Percentiles rank a stretch among this genome's conserved stretches.
Evolutionary conservation across 2,113 vertebrate genomes (phyloP).

Genomic region (Planiliza haematocheilus): DNA sequence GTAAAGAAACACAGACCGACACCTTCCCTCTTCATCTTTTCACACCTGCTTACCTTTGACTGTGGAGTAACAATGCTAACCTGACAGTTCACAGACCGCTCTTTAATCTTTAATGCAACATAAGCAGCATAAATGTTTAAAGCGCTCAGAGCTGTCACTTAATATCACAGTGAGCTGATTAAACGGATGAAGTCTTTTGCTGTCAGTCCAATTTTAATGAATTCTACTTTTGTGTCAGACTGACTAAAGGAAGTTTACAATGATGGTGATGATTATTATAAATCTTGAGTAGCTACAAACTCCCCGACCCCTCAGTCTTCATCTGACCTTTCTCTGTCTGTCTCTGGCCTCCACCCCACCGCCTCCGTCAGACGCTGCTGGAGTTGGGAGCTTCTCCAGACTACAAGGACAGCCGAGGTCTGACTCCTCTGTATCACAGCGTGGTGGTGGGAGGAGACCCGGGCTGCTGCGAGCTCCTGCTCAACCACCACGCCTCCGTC

Average conservation of each 20-base stretch:
- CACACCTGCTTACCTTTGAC: not conserved
- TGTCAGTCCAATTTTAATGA: not conserved
- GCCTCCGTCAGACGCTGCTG: conserved; percentile 85
- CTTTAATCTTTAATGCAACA: not conserved
- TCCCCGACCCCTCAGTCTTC: too few species aligned
- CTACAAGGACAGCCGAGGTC: conserved; percentile 94
- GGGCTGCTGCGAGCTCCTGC: conserved; percentile 92
- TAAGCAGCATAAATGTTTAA: not conserved
- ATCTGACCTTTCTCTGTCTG: not conserved
- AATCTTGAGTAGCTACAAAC: too few species aligned
- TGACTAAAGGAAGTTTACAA: too few species aligned
- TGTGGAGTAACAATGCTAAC: not conserved
- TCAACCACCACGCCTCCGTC: conserved; percentile 88
- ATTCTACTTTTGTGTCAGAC: not conserved
- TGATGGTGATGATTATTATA: too few species aligned
- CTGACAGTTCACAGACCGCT: too few species aligned
- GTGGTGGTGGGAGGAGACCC: conserved; percentile 93
- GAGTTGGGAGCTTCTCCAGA: conserved; percentile 94
- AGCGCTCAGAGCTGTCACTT: not conserved
- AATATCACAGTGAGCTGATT: not conserved
- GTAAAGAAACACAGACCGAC: conserved; percentile 70
- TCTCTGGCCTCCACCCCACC: not conserved
- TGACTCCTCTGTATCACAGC: conserved; percentile 94
- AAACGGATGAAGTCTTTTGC: not conserved
- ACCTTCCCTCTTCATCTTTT: not conserved